These are phyloP conservation scores for Crocodylus rhombifer DNA, from an alignment of 2,797 vertebrate species.

Conservation along the genomic window DNA sequence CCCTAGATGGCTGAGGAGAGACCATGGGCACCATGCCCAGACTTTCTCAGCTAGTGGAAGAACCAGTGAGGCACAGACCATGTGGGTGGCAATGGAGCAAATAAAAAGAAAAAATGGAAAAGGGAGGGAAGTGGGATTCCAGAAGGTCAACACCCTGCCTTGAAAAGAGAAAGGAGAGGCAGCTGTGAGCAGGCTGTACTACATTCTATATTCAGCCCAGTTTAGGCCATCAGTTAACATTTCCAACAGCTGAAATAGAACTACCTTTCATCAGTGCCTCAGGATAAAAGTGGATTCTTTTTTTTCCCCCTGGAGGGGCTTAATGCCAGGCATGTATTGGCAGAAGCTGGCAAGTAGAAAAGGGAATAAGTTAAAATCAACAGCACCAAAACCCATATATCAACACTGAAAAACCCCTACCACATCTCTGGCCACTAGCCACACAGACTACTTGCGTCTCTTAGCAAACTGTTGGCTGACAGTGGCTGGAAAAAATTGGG, in stretches of 20 bases:
- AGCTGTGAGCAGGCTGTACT: conserved; percentile 38
- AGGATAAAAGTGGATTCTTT: not conserved
- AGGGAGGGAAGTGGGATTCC: not conserved
- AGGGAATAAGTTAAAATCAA: not conserved
- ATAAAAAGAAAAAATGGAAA: not conserved
- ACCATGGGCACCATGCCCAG: not conserved
- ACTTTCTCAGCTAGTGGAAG: not conserved
- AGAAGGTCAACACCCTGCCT: not conserved
- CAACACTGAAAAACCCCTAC: not conserved
- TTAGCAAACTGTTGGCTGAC: not conserved
- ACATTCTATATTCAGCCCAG: conserved; percentile 39
- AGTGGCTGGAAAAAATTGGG: not conserved
- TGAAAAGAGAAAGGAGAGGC: not conserved
- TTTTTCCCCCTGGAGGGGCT: not conserved
- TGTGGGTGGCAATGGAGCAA: not conserved
- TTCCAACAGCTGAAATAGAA: conserved; percentile 64
- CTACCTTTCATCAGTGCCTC: conserved; percentile 32
- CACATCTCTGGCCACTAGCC: not conserved
- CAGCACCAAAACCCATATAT: not conserved
- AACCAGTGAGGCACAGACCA: not conserved
- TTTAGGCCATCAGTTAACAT: conserved; percentile 22
- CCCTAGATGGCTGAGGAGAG: not conserved
- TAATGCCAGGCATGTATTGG: conserved; percentile 3
- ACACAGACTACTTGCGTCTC: not conserved
- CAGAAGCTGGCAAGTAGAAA: not conserved